Base-by-base conservation (phyloP, 2,797 vertebrate species). In the Lacerta bilineata region DNA sequence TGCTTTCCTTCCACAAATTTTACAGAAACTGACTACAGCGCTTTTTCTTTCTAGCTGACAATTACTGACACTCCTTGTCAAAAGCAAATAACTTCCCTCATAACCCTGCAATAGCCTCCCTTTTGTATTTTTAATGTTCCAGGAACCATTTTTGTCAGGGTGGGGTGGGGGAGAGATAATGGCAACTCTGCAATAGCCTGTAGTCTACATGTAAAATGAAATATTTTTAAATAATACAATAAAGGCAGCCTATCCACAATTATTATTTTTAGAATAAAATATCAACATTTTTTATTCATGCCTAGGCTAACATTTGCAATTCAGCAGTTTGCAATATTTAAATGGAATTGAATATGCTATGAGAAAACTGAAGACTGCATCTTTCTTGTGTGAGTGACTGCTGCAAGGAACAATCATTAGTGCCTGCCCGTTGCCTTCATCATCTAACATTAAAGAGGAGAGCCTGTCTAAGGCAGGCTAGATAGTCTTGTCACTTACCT, bases 251-350 rank as follows among this genome's bases (percentile, higher is more conserved):
- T 94, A 96, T 93, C 82, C 85, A 92, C 93, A 96, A 96, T 94
- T 93, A 93, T 82, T 93, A 95, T 96, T 97, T 96, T 96, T 93
- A 94, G 83, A 93, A 96, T 96, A 95, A 96, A 97, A 96, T 95
- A 97, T 95, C 95, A 95, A 88, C 93, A 97, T 95, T 96, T 96
- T 94, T 94, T 92, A 96, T 96, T 96, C 94, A 96, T 94, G 92
- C 87, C 90, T 96, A 93, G 83, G 91, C 96, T 97, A 96, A 96
- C 93, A 96, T 96, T 95, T 95, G 91, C 95, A 94, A 96, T 95
- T 96, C 94, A 95, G 90, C 90, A 92, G 91, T 94, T 95, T 96
- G 94, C 92, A 96, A 96, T 96, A 96, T 97, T 97, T 96, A 96
- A 94, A 88, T 89, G 84, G 82, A 84, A 92, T 74, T 95, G 93